Evolutionary conservation across 2,113 vertebrate genomes (phyloP), one percentile per base, ranked within the genome.

Genomic region (Antidorcas marsupialis): DNA sequence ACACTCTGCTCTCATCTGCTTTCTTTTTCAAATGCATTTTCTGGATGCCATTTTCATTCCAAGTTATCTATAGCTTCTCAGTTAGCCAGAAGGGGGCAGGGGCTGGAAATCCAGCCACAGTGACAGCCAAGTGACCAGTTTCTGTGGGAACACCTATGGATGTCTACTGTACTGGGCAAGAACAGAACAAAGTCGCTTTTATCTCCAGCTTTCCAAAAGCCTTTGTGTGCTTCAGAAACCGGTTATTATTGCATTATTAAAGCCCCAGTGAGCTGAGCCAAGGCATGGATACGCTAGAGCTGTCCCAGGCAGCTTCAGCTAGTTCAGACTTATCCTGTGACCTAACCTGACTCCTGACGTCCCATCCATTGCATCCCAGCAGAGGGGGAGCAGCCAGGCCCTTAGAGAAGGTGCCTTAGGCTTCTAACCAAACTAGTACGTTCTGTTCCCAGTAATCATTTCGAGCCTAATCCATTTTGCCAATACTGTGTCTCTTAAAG

Each of bases 201-300:
- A 94, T 95, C 96, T 82, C 23, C 59, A 36, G 81, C 91, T 98
- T 98, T 98, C 98, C 96, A 97, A 98, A 98, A 98, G 96, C 94
- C 96, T 97, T 96, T 95, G 96, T 97, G 28, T 55, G 85, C 97
- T 90, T 90, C 53, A 83, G 89, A 97, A 98, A 97, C 98, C 78
- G 91, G 98, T 97, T 95, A 94, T 97, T 97, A 95, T 86, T 97
- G 97, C 94, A 87, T 98, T 98, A 97, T 97, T 98, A 98, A 98
- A 98, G 97, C 81, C 93, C 97, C 97, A 97, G 98, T 88, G 95
- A 98, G 98, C 95, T 30, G 83, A 96, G 98, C 98, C 98, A 97
- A 98, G 97, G 59, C 96, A 67, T 96, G 97, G 97, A 94, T 89
- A 67, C 60, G 33, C 96, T 52, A 87, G 98, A 91, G 94, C 97